phyloP scores from a whole-genome alignment of 2,113 vertebrate genomes.

The Bothrops jararaca region DNA sequence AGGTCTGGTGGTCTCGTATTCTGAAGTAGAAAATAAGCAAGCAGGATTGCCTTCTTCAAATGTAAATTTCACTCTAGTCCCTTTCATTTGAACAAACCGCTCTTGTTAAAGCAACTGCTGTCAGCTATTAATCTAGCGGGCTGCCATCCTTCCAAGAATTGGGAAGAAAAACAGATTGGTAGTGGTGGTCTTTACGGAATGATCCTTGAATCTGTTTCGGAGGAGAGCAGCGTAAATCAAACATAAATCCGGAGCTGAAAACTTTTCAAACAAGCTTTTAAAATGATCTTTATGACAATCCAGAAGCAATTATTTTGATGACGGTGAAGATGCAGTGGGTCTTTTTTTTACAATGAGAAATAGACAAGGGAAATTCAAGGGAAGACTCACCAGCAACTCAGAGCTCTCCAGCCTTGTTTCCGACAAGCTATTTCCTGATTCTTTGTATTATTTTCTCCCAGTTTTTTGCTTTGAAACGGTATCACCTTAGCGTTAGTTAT shows the following conservation, averaged over 20 bases:
- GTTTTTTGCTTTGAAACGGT: background rate
- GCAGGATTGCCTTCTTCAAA: background rate
- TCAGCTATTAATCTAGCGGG: constrained; percentile 46
- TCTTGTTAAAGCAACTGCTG: constrained; percentile 22
- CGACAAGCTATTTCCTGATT: background rate
- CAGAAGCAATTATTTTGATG: constrained; percentile 23
- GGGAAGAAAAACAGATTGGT: constrained; percentile 67
- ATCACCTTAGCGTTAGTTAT: background rate
- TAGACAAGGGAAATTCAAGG: background rate
- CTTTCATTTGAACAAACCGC: constrained; percentile 15
- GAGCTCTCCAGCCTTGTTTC: background rate
- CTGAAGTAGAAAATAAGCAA: too few species aligned
- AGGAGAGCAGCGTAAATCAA: constrained; percentile 53
- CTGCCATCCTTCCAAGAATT: constrained; percentile 48
- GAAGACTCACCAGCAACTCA: background rate
- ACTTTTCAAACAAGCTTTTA: constrained; percentile 24
- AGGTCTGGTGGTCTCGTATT: background rate
- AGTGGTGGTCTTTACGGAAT: constrained; percentile 62
- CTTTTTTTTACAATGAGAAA: background rate
- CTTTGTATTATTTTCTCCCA: background rate
- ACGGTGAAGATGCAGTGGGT: background rate
- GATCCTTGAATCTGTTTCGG: constrained; percentile 69
- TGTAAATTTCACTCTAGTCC: background rate
- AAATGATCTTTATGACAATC: constrained; percentile 35
- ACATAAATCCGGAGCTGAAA: constrained; percentile 21